Evolutionary conservation across 2,113 vertebrate genomes (phyloP), one percentile per base, ranked within the genome.

Genomic region (Phalacrocorax brasilianus): DNA sequence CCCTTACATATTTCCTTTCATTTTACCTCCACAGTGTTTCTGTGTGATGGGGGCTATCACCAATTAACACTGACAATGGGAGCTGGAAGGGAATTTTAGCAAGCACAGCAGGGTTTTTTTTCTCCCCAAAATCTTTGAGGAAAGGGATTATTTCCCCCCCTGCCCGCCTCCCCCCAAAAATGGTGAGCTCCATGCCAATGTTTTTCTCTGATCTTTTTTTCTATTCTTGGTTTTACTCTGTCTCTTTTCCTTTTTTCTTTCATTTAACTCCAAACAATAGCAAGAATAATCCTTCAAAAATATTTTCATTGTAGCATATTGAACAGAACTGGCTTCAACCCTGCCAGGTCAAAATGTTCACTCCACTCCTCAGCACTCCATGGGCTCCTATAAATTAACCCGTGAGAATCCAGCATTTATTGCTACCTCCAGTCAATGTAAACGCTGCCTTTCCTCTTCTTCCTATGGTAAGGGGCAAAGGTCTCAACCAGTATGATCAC

Each of bases 41-140:
- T 91, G 59, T 79, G 81, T 81, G 88, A 96, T 62, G 95, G 88
- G 88, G 91, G 76, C 94, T 94, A 92, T 95, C 91, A 93, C 95
- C 95, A 97, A 97, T 97, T 97, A 97, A 96, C 86, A 74, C 72
- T 44, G n/a, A 95, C 92, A 97, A 97, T 95, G 40, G 89, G 62
- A 97, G 66, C 70, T 96, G 94, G 96, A 95, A 86, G 87, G 68
- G 92, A 92, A 93, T 95, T 97, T 95, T 89, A 92, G 95, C 84
- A 80, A 94, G 78, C 86, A 70, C 91, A 82, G 96, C 92, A 93
- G 88, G 92, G 11, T 0, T 44, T 79, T 95, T 95, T 91, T 93
- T 52, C 50, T 91, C 83, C 76, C 88, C 62, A 81, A 94, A 96
- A 95, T 94, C 95, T 96, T 94, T 93, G 75, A 92, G 74, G 92